Evolutionary conservation across 2,797 vertebrate genomes (phyloP).

Genomic region (Gorsachius magnificus): DNA sequence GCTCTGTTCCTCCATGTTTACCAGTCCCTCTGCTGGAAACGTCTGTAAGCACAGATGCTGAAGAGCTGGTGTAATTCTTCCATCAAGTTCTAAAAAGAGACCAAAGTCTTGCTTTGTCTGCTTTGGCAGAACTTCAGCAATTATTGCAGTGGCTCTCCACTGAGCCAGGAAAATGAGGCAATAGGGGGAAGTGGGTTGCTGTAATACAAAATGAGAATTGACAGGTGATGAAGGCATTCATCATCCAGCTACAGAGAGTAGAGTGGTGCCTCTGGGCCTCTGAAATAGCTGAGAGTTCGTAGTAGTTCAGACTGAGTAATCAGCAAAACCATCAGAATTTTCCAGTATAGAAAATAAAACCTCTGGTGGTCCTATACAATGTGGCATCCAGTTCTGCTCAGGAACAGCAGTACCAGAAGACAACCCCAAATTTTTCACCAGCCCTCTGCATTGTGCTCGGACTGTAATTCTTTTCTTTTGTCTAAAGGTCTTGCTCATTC

Average conservation of each 20-base stretch:
- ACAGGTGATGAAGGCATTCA: neutral
- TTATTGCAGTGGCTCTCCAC: neutral
- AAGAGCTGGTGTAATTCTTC: neutral
- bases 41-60: neutral
- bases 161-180: neutral
- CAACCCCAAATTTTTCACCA: neutral
- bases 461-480: neutral
- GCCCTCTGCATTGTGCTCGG: fast-evolving
- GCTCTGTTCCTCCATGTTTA: neutral
- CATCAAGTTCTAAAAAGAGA: neutral
- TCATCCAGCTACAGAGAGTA: neutral
- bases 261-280: neutral
- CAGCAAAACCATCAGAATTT: neutral
- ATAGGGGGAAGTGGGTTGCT: neutral
- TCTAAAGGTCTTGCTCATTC: neutral
- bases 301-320: neutral
- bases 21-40: neutral
- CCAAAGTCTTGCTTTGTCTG: neutral
- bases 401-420: neutral
- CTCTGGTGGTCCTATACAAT: neutral
- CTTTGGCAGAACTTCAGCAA: neutral
- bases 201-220: neutral
- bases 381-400: neutral
- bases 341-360: neutral
- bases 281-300: neutral